Evolutionary conservation across 2,888 invertebrate genomes (phyloP).

Genomic region (Cantharis nigra): DNA sequence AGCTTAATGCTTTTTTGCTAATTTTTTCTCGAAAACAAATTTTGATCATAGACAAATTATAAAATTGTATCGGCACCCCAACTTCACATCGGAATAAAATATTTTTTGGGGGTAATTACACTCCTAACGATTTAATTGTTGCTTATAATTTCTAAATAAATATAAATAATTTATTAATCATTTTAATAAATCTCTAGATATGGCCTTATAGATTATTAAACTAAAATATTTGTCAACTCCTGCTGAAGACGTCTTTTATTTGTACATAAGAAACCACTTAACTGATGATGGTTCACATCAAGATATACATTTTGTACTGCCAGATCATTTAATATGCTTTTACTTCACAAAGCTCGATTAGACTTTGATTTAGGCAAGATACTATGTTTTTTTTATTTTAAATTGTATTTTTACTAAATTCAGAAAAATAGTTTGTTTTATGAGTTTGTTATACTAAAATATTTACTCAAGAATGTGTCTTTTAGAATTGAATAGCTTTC

Average conservation of each 20-base stretch:
- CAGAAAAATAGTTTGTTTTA: not conserved
- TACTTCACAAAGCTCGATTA: slow-evolving; percentile 14
- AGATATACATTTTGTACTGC: slow-evolving; percentile 19
- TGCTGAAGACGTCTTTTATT: slow-evolving; percentile 27
- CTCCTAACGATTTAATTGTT: not conserved
- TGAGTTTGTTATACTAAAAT: not conserved
- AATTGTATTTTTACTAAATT: not conserved
- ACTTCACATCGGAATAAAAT: not conserved
- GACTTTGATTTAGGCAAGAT: slow-evolving; percentile 5
- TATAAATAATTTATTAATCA: not conserved
- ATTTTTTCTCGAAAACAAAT: not conserved
- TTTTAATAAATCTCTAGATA: slow-evolving; percentile 1
- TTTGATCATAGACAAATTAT: not conserved
- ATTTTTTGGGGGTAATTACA: not conserved
- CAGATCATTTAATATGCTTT: slow-evolving; percentile 24
- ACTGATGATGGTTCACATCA: slow-evolving; percentile 24
- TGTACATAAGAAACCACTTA: slow-evolving; percentile 31
- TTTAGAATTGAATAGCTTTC: not conserved
- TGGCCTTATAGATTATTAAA: slow-evolving; percentile 2
- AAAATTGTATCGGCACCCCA: not conserved
- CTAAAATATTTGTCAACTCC: slow-evolving; percentile 19
- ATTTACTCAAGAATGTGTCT: not conserved
- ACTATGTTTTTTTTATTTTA: not conserved
- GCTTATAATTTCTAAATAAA: not conserved
- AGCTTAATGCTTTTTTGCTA: not conserved